Evolutionary conservation across 2,113 vertebrate species (phyloP), one percentile per base, ranked within the genome.

Genomic region (Syngnathoides biaculeatus): DNA sequence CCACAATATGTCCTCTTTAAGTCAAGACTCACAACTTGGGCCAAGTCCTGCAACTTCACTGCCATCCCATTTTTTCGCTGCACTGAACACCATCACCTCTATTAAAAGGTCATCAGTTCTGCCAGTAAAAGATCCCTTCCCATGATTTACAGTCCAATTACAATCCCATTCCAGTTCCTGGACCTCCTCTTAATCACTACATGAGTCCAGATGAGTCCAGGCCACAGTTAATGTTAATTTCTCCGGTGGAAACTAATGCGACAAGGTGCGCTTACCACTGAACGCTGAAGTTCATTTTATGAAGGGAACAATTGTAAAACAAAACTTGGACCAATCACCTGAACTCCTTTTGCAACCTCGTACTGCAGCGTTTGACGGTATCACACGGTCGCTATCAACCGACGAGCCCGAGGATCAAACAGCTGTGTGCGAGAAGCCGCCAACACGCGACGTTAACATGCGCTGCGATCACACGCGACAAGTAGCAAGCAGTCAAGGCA

Each of bases 131-230:
- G 65, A 72, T 48, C 77, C 77, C 80, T 86, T 80, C 62, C 73
- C 40, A 30, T 86, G 81, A 90, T 88, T 83, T 88, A 86, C 81
- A 78, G 80, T 78, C 79, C 75, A 82, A 84, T 88, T 84, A 86
- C 47, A 50, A 47, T 52, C 65, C 79, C 72, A 75, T 72, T 79
- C 65, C 67, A 38, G 2, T 67, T 74, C 65, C 65, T 47, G 59
- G n/a, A 13, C 61, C 57, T 71, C 69, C 62, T 75, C 70, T 65
- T 47, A 63, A 53, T 79, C 73, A 76, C 64, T 68, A 47, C 74
- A 67, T 71, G 62, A 63, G 62, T 68, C 68, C 43, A n/a, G 64
- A 70, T 19, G 22, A 15, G 59, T 60, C 53, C 62, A n/a, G 27
- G 66, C 24, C 48, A 59, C 26, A 0, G 3, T 67, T 67, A 53